Evolutionary conservation across 2,797 vertebrate genomes (phyloP).

Genomic region (Microcaecilia unicolor): DNA sequence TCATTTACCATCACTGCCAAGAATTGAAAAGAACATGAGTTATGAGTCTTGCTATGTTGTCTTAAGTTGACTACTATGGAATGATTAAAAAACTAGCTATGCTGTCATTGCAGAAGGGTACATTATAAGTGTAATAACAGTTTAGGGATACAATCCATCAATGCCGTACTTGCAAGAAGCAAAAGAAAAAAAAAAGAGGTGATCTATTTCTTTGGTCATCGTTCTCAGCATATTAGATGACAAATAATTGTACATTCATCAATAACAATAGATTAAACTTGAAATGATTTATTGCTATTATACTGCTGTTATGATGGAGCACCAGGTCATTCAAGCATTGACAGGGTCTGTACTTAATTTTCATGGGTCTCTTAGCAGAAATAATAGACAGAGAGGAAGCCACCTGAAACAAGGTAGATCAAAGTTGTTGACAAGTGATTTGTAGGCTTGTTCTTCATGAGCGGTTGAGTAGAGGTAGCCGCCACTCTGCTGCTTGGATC

Average conservation of each 20-base stretch:
- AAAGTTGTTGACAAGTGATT: conserved; percentile 67
- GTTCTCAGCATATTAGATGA: conserved; percentile 93
- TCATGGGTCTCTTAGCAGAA: conserved; percentile 63
- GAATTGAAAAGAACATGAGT: conserved; percentile 70
- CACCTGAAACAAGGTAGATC: conserved; percentile 74
- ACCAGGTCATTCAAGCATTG: conserved; percentile 67
- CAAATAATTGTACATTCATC: conserved; percentile 99
- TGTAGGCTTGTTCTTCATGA: conserved; percentile 54
- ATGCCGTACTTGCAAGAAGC: conserved; percentile 66
- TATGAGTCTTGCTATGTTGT: conserved; percentile 69
- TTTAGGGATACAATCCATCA: conserved; percentile 98
- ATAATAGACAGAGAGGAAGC: conserved; percentile 68
- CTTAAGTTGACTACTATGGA: conserved; percentile 69
- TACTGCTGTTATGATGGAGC: conserved; percentile 68
- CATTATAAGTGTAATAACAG: conserved; percentile 94
- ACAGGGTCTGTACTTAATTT: conserved; percentile 69
- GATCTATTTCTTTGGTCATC: conserved; percentile 85
- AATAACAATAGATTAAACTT: conserved; percentile 97
- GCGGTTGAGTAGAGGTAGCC: conserved; percentile 22
- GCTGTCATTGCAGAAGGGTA: conserved; percentile 69
- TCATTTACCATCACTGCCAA: conserved; percentile 71
- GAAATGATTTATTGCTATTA: conserved; percentile 96
- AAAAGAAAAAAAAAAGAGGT: conserved; percentile 62
- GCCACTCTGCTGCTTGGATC: conserved; percentile 25
- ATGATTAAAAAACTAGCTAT: conserved; percentile 69